Conservation (phyloP, 2,113 vertebrate species). For the Bubo scandiacus region DNA sequence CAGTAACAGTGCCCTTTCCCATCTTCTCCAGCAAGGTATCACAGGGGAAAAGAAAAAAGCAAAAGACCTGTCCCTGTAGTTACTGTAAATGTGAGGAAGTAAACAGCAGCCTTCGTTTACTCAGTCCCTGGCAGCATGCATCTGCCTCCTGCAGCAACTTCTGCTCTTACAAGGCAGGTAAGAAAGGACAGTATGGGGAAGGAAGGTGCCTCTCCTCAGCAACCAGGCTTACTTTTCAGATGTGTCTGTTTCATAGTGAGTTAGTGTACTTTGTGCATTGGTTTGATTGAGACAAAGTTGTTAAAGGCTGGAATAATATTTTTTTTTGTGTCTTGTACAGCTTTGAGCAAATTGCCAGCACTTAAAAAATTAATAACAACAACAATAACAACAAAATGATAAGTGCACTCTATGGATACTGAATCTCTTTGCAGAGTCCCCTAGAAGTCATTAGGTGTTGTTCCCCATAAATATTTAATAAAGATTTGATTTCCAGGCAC, state of each 20-base stretch:
- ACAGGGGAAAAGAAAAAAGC: background rate
- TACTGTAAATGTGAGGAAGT: background rate
- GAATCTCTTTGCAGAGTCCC: slow-evolving; percentile 16
- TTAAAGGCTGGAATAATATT: background rate
- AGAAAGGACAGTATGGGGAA: background rate
- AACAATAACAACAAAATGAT: slow-evolving; percentile 13
- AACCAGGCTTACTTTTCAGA: background rate
- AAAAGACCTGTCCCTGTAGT: background rate
- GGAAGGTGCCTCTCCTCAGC: background rate
- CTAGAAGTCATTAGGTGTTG: slow-evolving; percentile 50
- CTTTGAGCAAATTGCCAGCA: background rate
- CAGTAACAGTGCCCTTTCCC: background rate
- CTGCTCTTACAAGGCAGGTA: background rate
- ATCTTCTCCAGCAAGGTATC: background rate
- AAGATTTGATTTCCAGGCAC: slow-evolving; percentile 55
- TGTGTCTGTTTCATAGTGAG: background rate
- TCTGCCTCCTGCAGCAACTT: background rate
- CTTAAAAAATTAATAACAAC: slow-evolving; percentile 50
- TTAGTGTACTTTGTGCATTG: background rate
- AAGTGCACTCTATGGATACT: slow-evolving; percentile 43
- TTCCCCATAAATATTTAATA: slow-evolving; percentile 44
- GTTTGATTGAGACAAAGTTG: background rate
- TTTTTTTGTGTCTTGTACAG: slow-evolving; percentile 26
- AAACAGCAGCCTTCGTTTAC: background rate
- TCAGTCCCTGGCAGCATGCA: background rate